phyloP scores from a whole-genome alignment of 2,113 vertebrate genomes.

The Gavialis gangeticus region DNA sequence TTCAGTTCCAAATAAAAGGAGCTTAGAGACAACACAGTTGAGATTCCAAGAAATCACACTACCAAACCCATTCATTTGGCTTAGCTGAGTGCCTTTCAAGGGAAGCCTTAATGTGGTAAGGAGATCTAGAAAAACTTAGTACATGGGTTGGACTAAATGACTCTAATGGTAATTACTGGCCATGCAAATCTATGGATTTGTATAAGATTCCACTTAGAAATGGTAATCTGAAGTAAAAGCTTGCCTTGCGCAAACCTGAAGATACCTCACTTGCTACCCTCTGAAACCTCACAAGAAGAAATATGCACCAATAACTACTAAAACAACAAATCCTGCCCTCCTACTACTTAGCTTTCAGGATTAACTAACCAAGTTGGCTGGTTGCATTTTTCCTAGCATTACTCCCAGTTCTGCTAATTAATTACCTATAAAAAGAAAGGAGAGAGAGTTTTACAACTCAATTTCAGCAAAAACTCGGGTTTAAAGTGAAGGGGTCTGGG shows the following conservation, averaged over 20 bases:
- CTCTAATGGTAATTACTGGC: neutral
- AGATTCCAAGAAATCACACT: neutral
- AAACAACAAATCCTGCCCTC: neutral
- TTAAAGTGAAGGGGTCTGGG: conserved; percentile 4
- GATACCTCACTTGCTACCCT: neutral
- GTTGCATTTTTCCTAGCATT: neutral
- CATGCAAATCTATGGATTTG: neutral
- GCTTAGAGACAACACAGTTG: neutral
- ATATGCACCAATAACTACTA: neutral
- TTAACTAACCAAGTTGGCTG: neutral
- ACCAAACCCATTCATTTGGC: neutral
- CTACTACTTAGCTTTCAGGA: neutral
- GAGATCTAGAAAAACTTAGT: neutral
- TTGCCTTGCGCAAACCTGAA: neutral
- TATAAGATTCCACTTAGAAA: neutral
- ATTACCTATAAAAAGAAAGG: neutral
- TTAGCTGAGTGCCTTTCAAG: neutral
- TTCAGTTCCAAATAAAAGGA: neutral
- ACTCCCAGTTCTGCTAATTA: neutral
- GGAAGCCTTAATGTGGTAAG: too few relatives aligned
- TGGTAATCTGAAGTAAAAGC: neutral
- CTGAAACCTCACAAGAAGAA: neutral
- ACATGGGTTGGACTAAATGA: neutral
- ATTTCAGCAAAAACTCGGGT: neutral
- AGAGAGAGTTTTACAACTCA: conserved; percentile 17